Percentiles rank a stretch among this genome's conserved stretches.
These are phyloP conservation scores for Glaucopsyche alexis DNA, from an alignment of 2,888 invertebrate genomes.

Conservation along the genomic window DNA sequence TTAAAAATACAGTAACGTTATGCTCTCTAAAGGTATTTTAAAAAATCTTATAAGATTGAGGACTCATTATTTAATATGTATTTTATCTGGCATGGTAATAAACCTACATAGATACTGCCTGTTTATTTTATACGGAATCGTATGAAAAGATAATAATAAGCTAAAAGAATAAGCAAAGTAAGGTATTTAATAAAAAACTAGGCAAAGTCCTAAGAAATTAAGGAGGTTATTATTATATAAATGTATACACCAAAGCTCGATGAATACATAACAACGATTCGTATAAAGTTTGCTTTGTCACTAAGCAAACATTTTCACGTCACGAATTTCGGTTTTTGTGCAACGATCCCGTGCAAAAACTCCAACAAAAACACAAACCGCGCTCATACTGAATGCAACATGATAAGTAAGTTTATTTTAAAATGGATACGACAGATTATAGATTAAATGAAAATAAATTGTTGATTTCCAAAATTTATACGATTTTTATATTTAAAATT, in stretches of 20 bases:
- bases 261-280: conserved; percentile 27
- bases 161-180: no score
- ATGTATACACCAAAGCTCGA: no score
- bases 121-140: no score
- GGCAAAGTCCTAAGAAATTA: no score
- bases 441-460: conserved; percentile 28
- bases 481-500: neutral
- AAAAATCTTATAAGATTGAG: no score
- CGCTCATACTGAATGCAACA: conserved; percentile 56
- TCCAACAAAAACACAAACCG: conserved; percentile 62
- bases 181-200: no score
- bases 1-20: conserved; percentile 2
- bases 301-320: conserved; percentile 66
- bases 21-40: neutral
- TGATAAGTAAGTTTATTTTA: conserved; percentile 77
- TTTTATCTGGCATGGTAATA: no score
- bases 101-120: no score
- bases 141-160: no score
- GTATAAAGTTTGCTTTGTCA: conserved; percentile 59
- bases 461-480: conserved; percentile 33
- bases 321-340: conserved; percentile 57
- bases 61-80: no score
- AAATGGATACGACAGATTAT: conserved; percentile 52
- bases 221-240: no score
- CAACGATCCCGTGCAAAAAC: conserved; percentile 67